Percentiles rank a stretch among this genome's conserved stretches.
Conservation (phyloP, 2,888 invertebrate species). For the Caenorhabditis angaria region DNA sequence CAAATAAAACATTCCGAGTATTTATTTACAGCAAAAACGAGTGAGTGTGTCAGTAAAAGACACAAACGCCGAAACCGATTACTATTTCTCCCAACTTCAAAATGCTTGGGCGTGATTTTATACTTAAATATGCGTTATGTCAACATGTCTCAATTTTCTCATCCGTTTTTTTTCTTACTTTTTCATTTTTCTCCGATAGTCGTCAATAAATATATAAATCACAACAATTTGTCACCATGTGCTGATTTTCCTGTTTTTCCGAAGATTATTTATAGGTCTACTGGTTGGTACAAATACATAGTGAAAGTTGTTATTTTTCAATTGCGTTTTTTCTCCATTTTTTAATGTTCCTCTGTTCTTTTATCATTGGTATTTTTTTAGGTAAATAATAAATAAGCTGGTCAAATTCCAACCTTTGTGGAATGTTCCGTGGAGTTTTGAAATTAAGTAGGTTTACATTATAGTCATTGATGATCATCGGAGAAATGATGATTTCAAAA, state of each 20-base stretch:
- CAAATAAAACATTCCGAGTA: no score
- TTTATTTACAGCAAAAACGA: background rate
- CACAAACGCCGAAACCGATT: background rate
- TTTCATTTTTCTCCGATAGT: background rate
- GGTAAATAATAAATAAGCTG: no score
- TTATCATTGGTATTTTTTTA: no score
- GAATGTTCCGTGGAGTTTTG: conserved; percentile 5
- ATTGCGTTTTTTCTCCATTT: background rate
- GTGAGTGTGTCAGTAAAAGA: background rate
- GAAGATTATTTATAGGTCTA: background rate
- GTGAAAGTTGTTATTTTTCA: background rate
- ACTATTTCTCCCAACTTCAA: background rate
- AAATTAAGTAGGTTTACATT: conserved; percentile 7
- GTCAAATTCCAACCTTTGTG: no score
- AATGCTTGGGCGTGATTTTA: background rate
- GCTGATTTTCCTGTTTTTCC: conserved; percentile 1
- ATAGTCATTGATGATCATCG: no score
- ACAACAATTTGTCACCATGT: background rate
- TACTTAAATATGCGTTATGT: no score
- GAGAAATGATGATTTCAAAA: background rate
- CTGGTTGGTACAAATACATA: background rate
- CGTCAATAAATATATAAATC: background rate
- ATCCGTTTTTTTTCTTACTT: background rate
- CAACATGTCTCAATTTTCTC: no score
- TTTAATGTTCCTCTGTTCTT: no score